Evolutionary conservation across 1,140 invertebrate species (phyloP), one percentile per base, ranked within the genome.

Genomic region (Drosophila sechellia): DNA sequence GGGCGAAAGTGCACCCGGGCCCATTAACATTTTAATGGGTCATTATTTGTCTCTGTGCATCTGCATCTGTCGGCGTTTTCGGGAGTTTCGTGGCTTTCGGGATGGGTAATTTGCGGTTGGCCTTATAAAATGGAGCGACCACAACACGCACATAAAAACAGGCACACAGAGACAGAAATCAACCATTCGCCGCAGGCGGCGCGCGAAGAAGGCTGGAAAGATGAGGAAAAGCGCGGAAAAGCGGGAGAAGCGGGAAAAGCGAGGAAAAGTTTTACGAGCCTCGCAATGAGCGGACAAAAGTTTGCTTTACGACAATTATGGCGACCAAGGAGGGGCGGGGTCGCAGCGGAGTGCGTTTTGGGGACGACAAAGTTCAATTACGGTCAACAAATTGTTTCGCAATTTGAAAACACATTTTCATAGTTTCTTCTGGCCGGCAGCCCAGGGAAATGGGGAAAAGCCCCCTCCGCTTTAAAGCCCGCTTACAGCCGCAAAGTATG

Each of bases 331-430:
- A 46, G 17, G 17, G 48, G 13, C 20, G 37, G 43, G 34, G 20
- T 5, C 20, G 20, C 12, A 1, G 31, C 12, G 20, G 6, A 1
- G 59, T 6, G 48, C 2, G 64, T 25, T 27, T 46, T 6, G 17
- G 20, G 42, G 31, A 70, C 69, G 86, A 64, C 84, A 84, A 89
- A 89, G 85, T 89, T 89, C 84, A 89, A 89, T 89, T 89, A 89
- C 73, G 84, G 84, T 89, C 84, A 83, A 87, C 84, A 89, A 89
- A 89, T 89, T 89, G 84, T 89, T 89, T 84, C 69, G 84, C 84
- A 89, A 89, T 89, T 89, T 89, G 69, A 80, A 84, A 77, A 78
- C 72, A 80, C 79, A 77, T 89, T 89, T 90, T 89, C 79, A 84
- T 84, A 89, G 79, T 90, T 89, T 84, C 74, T 60, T 55, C 59